Percentiles rank a stretch among this genome's conserved stretches.
Conservation (phyloP, 2,888 invertebrate genomes). For the Villa cingulata region DNA sequence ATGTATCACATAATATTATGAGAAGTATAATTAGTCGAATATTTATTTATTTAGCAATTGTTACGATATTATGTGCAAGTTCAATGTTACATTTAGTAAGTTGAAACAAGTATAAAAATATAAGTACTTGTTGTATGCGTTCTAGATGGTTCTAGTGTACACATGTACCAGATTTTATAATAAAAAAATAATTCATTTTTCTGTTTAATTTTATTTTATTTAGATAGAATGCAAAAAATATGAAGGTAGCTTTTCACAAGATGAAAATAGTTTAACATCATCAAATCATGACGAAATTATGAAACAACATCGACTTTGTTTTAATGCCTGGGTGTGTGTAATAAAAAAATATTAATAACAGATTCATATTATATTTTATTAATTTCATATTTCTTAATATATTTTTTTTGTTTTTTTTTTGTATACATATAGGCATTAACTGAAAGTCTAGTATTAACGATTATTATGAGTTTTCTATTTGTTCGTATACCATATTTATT, state of each 20-base stretch:
- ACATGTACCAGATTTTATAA: no score
- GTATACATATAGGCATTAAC: slow-evolving; percentile 34
- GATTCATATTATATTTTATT: background rate
- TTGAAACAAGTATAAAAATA: no score
- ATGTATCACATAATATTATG: slow-evolving; percentile 46
- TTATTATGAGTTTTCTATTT: slow-evolving; percentile 64
- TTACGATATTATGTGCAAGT: slow-evolving; percentile 47
- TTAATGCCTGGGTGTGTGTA: slow-evolving; percentile 37
- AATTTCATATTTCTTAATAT: no score
- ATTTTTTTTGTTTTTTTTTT: background rate
- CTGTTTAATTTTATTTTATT: slow-evolving; percentile 2
- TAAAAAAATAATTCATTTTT: background rate
- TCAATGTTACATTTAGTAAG: slow-evolving; percentile 49
- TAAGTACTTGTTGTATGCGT: no score
- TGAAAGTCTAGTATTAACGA: slow-evolving; percentile 41
- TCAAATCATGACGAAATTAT: slow-evolving; percentile 6
- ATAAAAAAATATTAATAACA: slow-evolving; percentile 7
- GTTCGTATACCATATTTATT: slow-evolving; percentile 70
- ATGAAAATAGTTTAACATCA: slow-evolving; percentile 4
- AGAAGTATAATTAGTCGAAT: slow-evolving; percentile 49
- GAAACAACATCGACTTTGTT: slow-evolving; percentile 21
- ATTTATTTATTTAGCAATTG: slow-evolving; percentile 52
- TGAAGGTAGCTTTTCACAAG: slow-evolving; percentile 3
- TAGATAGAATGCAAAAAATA: slow-evolving; percentile 20
- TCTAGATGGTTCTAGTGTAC: no score